These are phyloP conservation scores for Cerceris ruficornis DNA, from an alignment of 2,888 invertebrate genomes.

Conservation along the genomic window DNA sequence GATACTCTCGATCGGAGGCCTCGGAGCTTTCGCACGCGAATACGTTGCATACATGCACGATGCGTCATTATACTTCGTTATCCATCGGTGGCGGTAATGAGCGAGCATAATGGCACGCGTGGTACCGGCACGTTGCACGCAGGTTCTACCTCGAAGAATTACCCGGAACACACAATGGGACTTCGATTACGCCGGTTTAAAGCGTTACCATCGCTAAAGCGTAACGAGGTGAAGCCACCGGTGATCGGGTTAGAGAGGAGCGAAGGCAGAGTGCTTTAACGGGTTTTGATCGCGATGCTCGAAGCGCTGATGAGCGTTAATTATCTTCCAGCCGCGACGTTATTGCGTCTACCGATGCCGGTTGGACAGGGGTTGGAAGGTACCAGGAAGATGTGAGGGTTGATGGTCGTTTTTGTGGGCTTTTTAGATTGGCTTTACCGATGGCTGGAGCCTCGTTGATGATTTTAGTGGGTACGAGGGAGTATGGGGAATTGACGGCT, in stretches of 20 bases:
- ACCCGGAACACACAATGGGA: not conserved
- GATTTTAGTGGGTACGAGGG: too few relatives aligned
- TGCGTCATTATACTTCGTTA: not conserved
- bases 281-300: constrained; percentile 4
- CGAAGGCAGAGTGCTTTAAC: constrained; percentile 8
- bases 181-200: constrained; percentile 34
- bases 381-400: too few relatives aligned
- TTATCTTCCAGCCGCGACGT: constrained; percentile 2
- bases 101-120: not conserved
- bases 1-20: not conserved
- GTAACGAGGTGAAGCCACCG: constrained; percentile 22
- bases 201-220: constrained; percentile 31
- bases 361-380: too few relatives aligned
- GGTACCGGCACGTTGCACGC: not conserved
- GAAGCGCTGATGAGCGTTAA: not conserved
- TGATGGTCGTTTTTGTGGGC: too few relatives aligned
- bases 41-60: not conserved
- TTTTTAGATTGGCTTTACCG: too few relatives aligned
- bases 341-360: not conserved
- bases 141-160: not conserved
- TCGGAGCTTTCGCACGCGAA: not conserved
- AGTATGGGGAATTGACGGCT: too few relatives aligned
- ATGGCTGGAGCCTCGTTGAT: too few relatives aligned
- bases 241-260: constrained; percentile 19
- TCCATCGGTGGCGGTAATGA: not conserved